Evolutionary conservation across 2,113 vertebrate genomes (phyloP).

Genomic region (Phalacrocorax carbo): DNA sequence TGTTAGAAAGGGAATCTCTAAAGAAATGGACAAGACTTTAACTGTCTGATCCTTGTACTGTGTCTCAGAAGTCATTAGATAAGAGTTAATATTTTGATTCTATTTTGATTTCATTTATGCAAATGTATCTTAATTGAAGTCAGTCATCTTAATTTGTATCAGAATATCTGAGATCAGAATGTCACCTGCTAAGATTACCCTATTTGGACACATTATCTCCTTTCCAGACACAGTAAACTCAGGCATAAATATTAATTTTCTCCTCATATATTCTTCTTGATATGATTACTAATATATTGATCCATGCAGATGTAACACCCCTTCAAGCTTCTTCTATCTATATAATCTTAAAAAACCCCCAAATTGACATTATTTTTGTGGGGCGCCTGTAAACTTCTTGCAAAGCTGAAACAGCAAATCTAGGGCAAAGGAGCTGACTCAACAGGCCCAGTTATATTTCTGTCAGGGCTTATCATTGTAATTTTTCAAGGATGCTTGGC

Average conservation of each 20-base stretch:
- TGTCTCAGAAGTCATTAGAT: not conserved
- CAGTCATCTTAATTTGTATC: not conserved
- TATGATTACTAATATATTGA: not conserved
- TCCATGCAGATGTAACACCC: not conserved
- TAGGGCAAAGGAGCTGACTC: not conserved
- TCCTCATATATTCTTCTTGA: not conserved
- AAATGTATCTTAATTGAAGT: not conserved
- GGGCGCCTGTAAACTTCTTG: not conserved
- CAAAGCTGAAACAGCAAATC: slow-evolving; percentile 11
- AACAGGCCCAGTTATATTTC: not conserved
- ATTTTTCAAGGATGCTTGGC: not conserved
- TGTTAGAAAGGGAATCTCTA: not conserved
- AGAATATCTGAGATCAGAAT: not conserved
- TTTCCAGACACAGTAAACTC: not conserved
- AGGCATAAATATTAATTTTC: not conserved
- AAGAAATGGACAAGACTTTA: not conserved
- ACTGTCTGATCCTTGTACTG: not conserved
- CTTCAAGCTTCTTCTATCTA: not conserved
- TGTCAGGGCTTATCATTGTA: slow-evolving; percentile 14
- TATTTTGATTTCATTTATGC: not conserved
- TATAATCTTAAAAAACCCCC: not conserved
- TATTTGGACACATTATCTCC: not conserved
- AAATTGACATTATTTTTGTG: not conserved
- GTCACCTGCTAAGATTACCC: not conserved
- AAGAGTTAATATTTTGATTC: not conserved